Conservation (phyloP, 2,888 invertebrate genomes). For the Anaspis maculata region DNA sequence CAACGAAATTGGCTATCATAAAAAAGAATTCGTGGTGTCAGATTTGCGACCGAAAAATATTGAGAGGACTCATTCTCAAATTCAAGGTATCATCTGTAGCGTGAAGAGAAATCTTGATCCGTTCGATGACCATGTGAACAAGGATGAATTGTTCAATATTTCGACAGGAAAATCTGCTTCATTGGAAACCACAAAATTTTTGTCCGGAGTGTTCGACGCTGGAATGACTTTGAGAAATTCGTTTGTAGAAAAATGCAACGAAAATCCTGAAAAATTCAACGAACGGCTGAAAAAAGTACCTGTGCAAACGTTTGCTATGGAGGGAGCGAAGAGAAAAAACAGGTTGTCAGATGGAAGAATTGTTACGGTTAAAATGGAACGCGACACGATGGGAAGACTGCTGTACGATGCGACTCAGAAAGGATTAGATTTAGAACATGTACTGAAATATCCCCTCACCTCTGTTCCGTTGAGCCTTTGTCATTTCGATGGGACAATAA, state of each 20-base stretch:
- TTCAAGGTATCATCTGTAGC: neutral
- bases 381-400: constrained; percentile 24
- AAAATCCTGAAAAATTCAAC: neutral
- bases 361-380: constrained; percentile 28
- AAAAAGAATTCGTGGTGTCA: neutral
- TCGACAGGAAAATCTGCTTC: neutral
- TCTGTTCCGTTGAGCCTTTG: constrained; percentile 14
- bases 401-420: constrained; percentile 24
- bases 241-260: neutral
- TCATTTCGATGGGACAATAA: constrained; percentile 12
- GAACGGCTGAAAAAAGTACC: neutral
- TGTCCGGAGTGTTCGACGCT: constrained; percentile 1
- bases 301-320: no score
- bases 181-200: neutral
- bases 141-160: neutral
- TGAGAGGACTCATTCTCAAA: neutral
- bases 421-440: constrained; percentile 27
- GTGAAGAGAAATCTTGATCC: neutral
- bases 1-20: neutral
- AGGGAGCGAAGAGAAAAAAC: neutral
- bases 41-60: neutral
- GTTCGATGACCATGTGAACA: neutral
- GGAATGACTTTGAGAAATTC: neutral
- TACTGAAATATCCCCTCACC: constrained; percentile 11
- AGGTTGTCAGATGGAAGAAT: constrained; percentile 14